Base-by-base conservation (phyloP, 1,140 invertebrate genomes). In the Brachionus rotundiformis region DNA sequence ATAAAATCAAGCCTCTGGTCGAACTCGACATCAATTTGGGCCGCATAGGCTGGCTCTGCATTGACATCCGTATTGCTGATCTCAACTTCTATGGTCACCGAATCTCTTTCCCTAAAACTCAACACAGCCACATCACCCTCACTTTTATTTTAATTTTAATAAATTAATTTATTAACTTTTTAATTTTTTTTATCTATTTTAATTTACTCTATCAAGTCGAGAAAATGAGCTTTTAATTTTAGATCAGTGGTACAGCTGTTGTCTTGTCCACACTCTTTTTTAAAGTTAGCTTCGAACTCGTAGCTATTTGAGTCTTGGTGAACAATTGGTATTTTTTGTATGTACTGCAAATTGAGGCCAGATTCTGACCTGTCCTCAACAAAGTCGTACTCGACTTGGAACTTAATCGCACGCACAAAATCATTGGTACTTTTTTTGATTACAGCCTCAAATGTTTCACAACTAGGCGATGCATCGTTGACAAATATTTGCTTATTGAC, bases 41-140 rank as follows among this genome's bases (percentile, higher is more conserved):
- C 36, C 19, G 76, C 76, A 63, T 79, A 79, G 5, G 76, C 76
- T 33, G 76, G 44, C 29, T 79, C 76, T 8, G 68, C 36, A 25
- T 73, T 11, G 7, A n/a, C 23, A 19, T 29, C 47, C 8, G 11
- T 7, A 41, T 79, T 79, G 29, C 36, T 33, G 16, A 79, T 36
- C 8, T 39, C 25, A 39, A 79, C 76, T 13, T 6, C 47, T n/a
- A 79, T 31, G 3, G 47, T 63, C 16, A 79, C 59, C 27, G 76
- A 79, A 79, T 79, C 76, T 23, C 76, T 54, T 41, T 79, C 76
- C 33, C 47, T 79, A 59, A 79, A 79, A n/a, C 76, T 79, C 8
- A 79, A 33, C 47, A 79, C 29, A 10, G 76, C 19, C 19, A 59
- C 76, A 59, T 79, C 41, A 2, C 31, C 36, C 10, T 63, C 59